A percentile compares a stretch with the other conserved stretches of the same genome.
Conservation (phyloP, 2,113 vertebrate genomes). For the Sylvia atricapilla region DNA sequence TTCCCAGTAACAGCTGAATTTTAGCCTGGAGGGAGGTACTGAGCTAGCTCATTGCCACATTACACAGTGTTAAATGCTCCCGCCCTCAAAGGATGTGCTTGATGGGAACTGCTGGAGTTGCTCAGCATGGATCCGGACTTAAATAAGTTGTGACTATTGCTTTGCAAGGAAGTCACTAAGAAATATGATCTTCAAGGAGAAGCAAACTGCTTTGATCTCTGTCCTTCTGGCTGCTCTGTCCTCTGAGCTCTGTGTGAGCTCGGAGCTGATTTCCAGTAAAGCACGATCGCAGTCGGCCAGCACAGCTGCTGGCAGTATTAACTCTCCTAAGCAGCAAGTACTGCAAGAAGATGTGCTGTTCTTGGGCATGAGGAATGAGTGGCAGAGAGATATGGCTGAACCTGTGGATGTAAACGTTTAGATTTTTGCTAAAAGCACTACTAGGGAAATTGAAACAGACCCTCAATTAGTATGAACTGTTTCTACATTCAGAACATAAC, state of each 20-base stretch:
- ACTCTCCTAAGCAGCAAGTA: background rate
- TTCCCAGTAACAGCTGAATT: background rate
- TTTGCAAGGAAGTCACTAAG: conserved; percentile 28
- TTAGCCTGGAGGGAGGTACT: background rate
- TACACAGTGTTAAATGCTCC: background rate
- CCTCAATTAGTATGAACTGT: background rate
- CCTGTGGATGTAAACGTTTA: background rate
- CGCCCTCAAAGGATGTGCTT: background rate
- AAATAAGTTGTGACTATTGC: background rate
- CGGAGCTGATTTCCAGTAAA: background rate
- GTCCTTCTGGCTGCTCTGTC: background rate
- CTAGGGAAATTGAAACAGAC: background rate
- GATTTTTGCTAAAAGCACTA: background rate
- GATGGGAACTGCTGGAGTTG: background rate
- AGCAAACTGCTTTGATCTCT: conserved; percentile 8
- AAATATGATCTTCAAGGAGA: conserved; percentile 9
- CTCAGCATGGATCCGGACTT: background rate
- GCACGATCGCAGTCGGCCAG: background rate
- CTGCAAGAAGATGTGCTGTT: background rate
- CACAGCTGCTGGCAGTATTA: background rate
- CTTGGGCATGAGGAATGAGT: background rate
- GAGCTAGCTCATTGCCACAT: background rate
- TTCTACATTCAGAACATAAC: background rate
- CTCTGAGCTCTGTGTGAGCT: background rate
- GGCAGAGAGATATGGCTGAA: background rate